A percentile compares a stretch with the other conserved stretches of the same genome.
phyloP scores from a whole-genome alignment of 2,888 invertebrate species.

The Ypsolopha sequella region DNA sequence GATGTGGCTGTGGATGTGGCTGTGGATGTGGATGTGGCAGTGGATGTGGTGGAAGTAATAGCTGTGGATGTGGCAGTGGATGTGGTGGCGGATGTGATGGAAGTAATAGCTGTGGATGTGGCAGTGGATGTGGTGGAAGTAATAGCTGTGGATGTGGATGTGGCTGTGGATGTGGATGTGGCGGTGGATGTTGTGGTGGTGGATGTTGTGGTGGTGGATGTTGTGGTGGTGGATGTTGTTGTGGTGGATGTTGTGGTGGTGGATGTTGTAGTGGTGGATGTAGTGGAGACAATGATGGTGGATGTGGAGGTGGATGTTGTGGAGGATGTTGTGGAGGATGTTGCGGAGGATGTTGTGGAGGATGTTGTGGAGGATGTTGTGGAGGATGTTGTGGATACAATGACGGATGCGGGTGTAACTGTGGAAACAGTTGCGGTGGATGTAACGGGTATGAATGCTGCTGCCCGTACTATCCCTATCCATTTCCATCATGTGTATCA shows the following conservation, averaged over 20 bases:
- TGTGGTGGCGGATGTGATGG: constrained; percentile 1
- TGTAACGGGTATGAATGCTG: neutral
- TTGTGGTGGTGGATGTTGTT: constrained; percentile 9
- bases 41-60: neutral
- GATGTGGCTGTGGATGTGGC: constrained; percentile 12
- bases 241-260: constrained; percentile 13
- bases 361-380: constrained; percentile 4
- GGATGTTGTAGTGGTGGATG: constrained; percentile 4
- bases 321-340: constrained; percentile 11
- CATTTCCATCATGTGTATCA: no score
- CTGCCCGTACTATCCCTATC: neutral
- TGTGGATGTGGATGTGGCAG: constrained; percentile 9
- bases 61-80: neutral
- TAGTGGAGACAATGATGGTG: neutral
- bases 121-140: constrained; percentile 9
- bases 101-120: neutral
- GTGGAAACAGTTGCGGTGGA: constrained; percentile 4
- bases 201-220: neutral
- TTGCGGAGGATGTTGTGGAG: constrained; percentile 11
- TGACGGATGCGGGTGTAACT: constrained; percentile 7
- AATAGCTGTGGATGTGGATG: constrained; percentile 12
- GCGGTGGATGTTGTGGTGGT: constrained; percentile 2
- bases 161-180: constrained; percentile 1
- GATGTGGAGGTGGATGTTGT: constrained; percentile 1
- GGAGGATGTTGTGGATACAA: constrained; percentile 8